These are phyloP conservation scores for Pelvicachromis taeniatus DNA, from an alignment of 2,113 vertebrate species.

Conservation along the genomic window DNA sequence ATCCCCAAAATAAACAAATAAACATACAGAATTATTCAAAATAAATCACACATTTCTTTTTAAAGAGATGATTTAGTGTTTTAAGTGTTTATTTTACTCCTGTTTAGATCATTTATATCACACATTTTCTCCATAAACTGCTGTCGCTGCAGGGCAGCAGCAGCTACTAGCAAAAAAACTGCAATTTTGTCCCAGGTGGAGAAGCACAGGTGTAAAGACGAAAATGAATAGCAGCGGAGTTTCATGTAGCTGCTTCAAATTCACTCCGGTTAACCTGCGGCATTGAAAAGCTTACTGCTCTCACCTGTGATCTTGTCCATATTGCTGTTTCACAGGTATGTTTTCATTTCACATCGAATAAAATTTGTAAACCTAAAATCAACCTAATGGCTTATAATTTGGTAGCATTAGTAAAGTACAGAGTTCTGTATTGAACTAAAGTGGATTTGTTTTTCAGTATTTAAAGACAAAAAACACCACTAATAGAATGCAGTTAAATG, in stretches of 20 bases:
- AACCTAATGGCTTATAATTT: background rate
- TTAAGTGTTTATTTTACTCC: background rate
- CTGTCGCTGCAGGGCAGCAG: background rate
- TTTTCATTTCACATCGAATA: background rate
- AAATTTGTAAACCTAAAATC: background rate
- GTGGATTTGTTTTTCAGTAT: background rate
- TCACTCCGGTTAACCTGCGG: background rate
- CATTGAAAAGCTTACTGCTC: background rate
- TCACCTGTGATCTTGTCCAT: background rate
- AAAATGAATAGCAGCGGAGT: background rate
- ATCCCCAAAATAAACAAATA: background rate
- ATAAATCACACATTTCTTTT: background rate
- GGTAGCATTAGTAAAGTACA: background rate
- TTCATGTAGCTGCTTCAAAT: background rate
- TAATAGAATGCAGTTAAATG: background rate
- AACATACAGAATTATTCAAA: fast-evolving
- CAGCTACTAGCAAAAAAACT: too few species aligned
- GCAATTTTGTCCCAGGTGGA: background rate
- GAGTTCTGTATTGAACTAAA: background rate
- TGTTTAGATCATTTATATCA: background rate
- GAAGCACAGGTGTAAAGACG: background rate
- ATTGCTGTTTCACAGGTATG: background rate
- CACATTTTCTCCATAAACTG: background rate
- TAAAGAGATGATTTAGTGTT: background rate
- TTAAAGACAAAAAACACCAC: fast-evolving